Conservation (phyloP, 1,140 invertebrate species). For the Papilio glaucus region DNA sequence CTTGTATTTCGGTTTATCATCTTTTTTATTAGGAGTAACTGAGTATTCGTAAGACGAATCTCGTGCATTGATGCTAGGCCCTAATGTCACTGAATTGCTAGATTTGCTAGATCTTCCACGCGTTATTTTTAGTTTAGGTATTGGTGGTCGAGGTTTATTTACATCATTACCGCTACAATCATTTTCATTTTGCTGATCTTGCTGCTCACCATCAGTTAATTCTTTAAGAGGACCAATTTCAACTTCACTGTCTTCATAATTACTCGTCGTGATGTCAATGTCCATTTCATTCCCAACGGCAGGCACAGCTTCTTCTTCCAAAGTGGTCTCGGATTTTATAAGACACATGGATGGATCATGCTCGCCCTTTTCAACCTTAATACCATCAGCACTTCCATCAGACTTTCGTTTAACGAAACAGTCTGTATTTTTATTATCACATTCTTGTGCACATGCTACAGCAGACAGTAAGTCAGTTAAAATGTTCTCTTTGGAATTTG, state of each 20-base stretch:
- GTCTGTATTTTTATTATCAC: slow-evolving; percentile 76
- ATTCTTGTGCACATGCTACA: slow-evolving; percentile 84
- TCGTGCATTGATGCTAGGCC: slow-evolving; percentile 52
- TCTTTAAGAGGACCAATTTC: slow-evolving; percentile 80
- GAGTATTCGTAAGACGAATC: slow-evolving; percentile 73
- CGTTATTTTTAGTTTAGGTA: slow-evolving; percentile 81
- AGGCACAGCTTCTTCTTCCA: slow-evolving; percentile 80
- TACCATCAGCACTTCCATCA: slow-evolving; percentile 73
- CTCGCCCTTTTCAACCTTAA: slow-evolving; percentile 69
- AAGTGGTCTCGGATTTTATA: slow-evolving; percentile 73
- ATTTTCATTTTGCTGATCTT: slow-evolving; percentile 66
- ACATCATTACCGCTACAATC: slow-evolving; percentile 54
- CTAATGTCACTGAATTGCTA: slow-evolving; percentile 69
- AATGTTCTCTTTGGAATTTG: slow-evolving; percentile 83
- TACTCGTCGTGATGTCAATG: slow-evolving; percentile 77
- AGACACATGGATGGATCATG: slow-evolving; percentile 49
- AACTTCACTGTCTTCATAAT: slow-evolving; percentile 75
- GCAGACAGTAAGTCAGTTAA: slow-evolving; percentile 85
- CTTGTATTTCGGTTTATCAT: slow-evolving; percentile 65
- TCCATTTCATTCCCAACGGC: slow-evolving; percentile 83
- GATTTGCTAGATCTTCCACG: slow-evolving; percentile 76
- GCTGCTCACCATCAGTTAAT: slow-evolving; percentile 70
- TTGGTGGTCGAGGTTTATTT: slow-evolving; percentile 72
- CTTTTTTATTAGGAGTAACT: slow-evolving; percentile 58
- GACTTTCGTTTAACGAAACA: slow-evolving; percentile 78